These are phyloP conservation scores for Dallia pectoralis DNA, from an alignment of 2,797 vertebrate genomes.

Conservation along the genomic window DNA sequence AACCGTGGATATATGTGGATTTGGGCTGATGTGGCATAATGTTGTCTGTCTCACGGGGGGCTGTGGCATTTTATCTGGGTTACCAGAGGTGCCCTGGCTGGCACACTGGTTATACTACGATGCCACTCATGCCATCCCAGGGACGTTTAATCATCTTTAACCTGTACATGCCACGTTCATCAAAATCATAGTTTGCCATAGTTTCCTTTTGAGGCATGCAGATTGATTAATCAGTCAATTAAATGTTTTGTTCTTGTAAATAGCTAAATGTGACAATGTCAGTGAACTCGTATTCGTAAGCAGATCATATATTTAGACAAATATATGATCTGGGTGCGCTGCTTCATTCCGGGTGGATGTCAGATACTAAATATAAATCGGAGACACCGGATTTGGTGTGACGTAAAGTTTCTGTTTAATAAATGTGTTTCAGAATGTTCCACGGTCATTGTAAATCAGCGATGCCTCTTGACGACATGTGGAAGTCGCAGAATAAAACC, in stretches of 20 bases:
- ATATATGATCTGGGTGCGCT: too few relatives aligned
- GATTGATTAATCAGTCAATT: not conserved
- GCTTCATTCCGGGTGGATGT: too few relatives aligned
- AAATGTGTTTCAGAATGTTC: too few relatives aligned
- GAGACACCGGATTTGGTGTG: too few relatives aligned
- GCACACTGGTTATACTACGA: not conserved
- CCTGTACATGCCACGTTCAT: not conserved
- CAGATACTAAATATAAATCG: too few relatives aligned
- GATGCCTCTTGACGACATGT: too few relatives aligned
- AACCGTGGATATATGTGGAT: slow-evolving; percentile 14
- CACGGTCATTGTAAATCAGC: too few relatives aligned
- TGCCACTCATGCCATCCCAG: not conserved
- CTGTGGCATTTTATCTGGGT: slow-evolving; percentile 15
- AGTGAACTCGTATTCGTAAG: not conserved
- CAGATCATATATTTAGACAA: not conserved
- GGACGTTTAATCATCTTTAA: not conserved
- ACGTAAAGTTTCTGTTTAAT: too few relatives aligned
- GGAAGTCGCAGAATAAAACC: too few relatives aligned
- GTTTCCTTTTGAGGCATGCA: not conserved
- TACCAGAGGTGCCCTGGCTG: not conserved
- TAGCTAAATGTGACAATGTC: not conserved
- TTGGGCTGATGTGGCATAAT: slow-evolving; percentile 35
- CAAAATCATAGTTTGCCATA: not conserved
- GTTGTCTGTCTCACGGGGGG: not conserved
- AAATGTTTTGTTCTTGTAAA: not conserved